Conservation (phyloP, 1,140 invertebrate species). For the Medauroidea extradentata region DNA sequence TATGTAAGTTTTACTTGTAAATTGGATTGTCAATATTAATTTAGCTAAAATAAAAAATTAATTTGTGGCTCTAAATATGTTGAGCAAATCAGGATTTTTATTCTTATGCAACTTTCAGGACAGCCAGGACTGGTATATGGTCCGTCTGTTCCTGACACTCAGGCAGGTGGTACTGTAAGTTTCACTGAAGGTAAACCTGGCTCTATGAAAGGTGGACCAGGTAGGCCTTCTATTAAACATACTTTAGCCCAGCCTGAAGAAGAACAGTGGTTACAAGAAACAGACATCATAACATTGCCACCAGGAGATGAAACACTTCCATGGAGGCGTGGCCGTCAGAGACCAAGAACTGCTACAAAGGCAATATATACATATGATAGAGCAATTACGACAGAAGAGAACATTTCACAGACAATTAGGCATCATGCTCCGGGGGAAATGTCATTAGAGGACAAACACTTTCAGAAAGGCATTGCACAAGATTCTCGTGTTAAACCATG, state of each 20-base stretch:
- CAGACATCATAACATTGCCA: constrained; percentile 27
- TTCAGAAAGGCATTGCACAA: no score
- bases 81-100: no score
- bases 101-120: constrained; percentile 29
- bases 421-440: no score
- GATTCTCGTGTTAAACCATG: constrained; percentile 7
- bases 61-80: no score
- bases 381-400: no score
- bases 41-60: no score
- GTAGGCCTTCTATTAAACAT: neutral
- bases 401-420: no score
- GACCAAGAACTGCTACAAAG: constrained; percentile 4
- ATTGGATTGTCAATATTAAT: no score
- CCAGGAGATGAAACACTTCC: constrained; percentile 49
- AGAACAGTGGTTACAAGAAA: neutral
- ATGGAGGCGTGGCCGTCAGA: constrained; percentile 39
- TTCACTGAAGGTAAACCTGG: neutral
- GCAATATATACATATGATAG: neutral
- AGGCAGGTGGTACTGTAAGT: constrained; percentile 21
- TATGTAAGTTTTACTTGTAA: no score
- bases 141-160: constrained; percentile 29
- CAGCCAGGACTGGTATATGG: constrained; percentile 23
- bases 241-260: neutral
- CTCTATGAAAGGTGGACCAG: constrained; percentile 1
- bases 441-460: no score